phyloP scores from a whole-genome alignment of 2,797 vertebrate species.

The Helicolenus hilgendorfi region DNA sequence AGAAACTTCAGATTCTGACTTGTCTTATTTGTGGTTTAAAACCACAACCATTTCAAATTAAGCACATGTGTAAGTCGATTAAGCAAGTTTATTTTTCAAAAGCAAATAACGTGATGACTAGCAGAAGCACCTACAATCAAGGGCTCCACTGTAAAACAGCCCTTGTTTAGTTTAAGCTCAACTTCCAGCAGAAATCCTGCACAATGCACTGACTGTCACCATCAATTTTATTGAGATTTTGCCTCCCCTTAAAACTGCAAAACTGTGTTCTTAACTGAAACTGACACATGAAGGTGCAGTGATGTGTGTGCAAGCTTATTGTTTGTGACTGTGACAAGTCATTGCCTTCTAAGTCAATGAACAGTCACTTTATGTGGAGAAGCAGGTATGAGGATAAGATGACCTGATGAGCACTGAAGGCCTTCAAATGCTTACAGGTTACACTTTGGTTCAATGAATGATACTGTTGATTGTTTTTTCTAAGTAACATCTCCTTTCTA shows the following conservation, averaged over 20 bases:
- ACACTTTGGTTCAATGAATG: background rate
- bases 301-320: background rate
- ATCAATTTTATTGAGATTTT: background rate
- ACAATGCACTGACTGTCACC: background rate
- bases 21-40: slow-evolving; percentile 21
- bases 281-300: background rate
- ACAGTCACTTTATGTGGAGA: background rate
- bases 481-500: background rate
- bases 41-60: slow-evolving; percentile 25
- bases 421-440: background rate
- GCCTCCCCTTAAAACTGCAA: background rate
- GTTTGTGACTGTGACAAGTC: background rate
- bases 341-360: background rate
- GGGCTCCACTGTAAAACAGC: background rate
- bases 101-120: background rate
- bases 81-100: slow-evolving; percentile 2
- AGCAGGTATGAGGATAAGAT: background rate
- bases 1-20: background rate
- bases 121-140: background rate
- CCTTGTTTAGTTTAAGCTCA: background rate
- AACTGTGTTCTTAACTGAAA: background rate
- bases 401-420: background rate
- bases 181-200: background rate
- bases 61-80: slow-evolving; percentile 2
- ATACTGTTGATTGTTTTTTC: background rate